Conservation (phyloP, 2,113 vertebrate species). For the Monopterus albus region DNA sequence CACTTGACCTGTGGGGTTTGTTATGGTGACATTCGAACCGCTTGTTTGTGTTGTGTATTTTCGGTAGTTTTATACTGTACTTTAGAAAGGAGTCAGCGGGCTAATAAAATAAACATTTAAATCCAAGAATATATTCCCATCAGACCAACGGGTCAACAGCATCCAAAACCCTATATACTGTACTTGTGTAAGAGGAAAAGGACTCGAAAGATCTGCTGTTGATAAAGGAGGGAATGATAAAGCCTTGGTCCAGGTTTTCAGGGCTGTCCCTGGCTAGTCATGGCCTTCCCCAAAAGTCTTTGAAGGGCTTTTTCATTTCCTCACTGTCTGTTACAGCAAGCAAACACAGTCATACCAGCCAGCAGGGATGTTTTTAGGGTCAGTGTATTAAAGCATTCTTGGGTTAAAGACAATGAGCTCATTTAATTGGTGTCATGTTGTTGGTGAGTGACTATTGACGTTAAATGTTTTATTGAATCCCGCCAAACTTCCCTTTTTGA, state of each 20-base stretch:
- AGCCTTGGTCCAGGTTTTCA: conserved; percentile 33
- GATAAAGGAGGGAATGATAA: conserved; percentile 30
- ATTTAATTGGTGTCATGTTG: conserved; percentile 60
- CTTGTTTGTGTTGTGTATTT: background rate
- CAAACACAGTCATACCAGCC: conserved; percentile 37
- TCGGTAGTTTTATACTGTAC: background rate
- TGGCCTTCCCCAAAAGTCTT: conserved; percentile 59
- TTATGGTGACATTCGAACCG: background rate
- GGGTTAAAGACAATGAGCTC: conserved; percentile 53
- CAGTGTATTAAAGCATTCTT: conserved; percentile 61
- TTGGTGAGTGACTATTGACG: conserved; percentile 39
- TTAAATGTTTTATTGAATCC: conserved; percentile 54
- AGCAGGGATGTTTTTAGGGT: conserved; percentile 54
- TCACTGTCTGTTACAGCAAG: conserved; percentile 69
- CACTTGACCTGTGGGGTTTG: background rate
- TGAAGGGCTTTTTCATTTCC: conserved; percentile 82
- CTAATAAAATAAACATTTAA: no score
- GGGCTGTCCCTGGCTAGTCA: conserved; percentile 39
- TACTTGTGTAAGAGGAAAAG: background rate
- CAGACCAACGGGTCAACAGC: background rate
- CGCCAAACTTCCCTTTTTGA: conserved; percentile 15
- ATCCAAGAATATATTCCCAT: background rate
- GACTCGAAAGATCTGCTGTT: conserved; percentile 10
- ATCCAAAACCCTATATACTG: background rate
- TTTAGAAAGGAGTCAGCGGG: background rate